Base-by-base conservation (phyloP, 2,113 vertebrate species). In the Danionella cerebrum region DNA sequence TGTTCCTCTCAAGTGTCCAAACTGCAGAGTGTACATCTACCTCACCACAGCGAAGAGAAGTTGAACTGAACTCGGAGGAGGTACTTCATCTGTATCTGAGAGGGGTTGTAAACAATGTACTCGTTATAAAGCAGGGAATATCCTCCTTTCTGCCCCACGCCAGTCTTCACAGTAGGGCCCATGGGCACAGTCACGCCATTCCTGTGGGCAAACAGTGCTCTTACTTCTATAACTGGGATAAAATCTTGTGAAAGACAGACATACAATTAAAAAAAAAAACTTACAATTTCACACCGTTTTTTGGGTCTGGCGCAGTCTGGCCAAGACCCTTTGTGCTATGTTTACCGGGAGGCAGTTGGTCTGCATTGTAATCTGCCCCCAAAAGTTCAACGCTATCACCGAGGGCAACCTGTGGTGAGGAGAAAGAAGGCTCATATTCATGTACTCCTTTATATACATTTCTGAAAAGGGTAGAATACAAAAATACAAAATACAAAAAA, bases 101-200 rank as follows among this genome's bases (percentile, higher is more conserved):
- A 79, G 1, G 90, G 85, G 53, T 86, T 84, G 65, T 95, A 96
- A 24, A 96, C 89, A 0, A 95, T 81, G 69, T 84, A 96, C 79
- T 96, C 94, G 4, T 95, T 96, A 80, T 95, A 96, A 51, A 94
- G 90, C 12, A 96, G 90, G 1, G 89, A 88, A 75, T 93, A 96
- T 16, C 82, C 82, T 1, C 66, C 75, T 1, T 47, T 36, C 33
- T 84, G 84, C 6, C 70, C 71, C 65, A 88, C 52, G 0, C 84
- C 82, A 0, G 89, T 91, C 70, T 83, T 83, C 54, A 72, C 53
- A 0, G 77, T 77, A 0, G 93, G 93, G 1, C 93, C 93, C 82
- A 95, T 72, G 0, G 92, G 92, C 6, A 96, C 88, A 0, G 70
- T 80, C 21, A 80, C 70, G 1, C 86, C 92, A 10, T 90, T 81